These are phyloP conservation scores for Zaprionus nigranus DNA, from an alignment of 1,140 invertebrate species.

Conservation along the genomic window DNA sequence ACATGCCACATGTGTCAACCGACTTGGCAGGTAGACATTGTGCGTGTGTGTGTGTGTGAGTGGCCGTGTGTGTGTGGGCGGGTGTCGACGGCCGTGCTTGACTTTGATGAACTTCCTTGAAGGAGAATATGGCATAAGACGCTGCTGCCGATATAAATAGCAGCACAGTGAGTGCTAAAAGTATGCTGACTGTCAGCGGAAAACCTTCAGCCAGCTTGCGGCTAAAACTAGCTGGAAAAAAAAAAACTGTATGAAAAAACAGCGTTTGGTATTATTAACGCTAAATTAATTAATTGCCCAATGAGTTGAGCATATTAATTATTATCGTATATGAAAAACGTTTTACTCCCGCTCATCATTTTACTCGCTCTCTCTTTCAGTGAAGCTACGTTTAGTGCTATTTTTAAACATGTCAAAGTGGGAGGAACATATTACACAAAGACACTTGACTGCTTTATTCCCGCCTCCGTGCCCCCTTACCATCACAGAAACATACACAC, in stretches of 20 bases:
- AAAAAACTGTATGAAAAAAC: neutral
- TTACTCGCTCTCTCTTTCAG: neutral
- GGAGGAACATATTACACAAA: slow-evolving; percentile 27
- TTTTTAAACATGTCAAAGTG: slow-evolving; percentile 77
- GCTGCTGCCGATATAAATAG: slow-evolving; percentile 57
- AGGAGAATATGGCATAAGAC: slow-evolving; percentile 23
- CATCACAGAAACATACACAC: neutral
- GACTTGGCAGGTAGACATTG: slow-evolving; percentile 55
- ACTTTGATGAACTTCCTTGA: slow-evolving; percentile 63
- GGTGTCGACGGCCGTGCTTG: slow-evolving; percentile 30
- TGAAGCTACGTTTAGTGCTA: slow-evolving; percentile 37
- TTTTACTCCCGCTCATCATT: slow-evolving; percentile 5
- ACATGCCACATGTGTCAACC: slow-evolving; percentile 58
- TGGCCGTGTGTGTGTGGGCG: slow-evolving; percentile 9
- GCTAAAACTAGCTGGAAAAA: slow-evolving; percentile 26
- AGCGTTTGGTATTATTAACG: slow-evolving; percentile 67
- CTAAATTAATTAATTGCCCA: slow-evolving; percentile 78
- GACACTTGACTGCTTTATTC: neutral
- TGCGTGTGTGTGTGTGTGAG: slow-evolving; percentile 9
- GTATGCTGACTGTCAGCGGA: slow-evolving; percentile 9
- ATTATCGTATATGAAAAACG: slow-evolving; percentile 33
- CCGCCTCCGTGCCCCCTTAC: neutral
- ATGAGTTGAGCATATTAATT: slow-evolving; percentile 62
- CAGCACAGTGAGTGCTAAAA: slow-evolving; percentile 26
- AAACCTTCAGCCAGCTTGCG: slow-evolving; percentile 7